phyloP scores from a whole-genome alignment of 2,888 invertebrate genomes.

The Allacma fusca region DNA sequence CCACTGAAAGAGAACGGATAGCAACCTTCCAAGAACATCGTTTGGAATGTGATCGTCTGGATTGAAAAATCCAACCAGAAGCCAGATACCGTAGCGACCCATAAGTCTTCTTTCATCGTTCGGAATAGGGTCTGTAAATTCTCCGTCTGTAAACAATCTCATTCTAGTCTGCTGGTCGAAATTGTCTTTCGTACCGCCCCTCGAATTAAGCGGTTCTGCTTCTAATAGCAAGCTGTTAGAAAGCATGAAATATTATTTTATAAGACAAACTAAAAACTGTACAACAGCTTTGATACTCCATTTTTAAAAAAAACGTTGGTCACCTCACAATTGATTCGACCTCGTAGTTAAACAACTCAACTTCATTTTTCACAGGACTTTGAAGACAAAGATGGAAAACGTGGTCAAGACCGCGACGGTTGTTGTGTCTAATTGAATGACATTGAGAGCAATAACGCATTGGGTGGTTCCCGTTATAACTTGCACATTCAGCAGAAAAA shows the following conservation, averaged over 20 bases:
- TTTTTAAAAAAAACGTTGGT: not conserved
- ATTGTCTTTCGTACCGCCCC: slow-evolving; percentile 57
- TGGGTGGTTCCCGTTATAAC: slow-evolving; percentile 94
- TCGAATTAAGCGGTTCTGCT: slow-evolving; percentile 79
- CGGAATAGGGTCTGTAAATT: slow-evolving; percentile 72
- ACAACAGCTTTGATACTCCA: too few species aligned
- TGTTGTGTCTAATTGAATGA: slow-evolving; percentile 87
- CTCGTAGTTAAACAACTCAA: slow-evolving; percentile 90
- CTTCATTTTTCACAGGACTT: slow-evolving; percentile 87
- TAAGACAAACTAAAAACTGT: too few species aligned
- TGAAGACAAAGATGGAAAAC: slow-evolving; percentile 87
- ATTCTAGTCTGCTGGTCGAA: slow-evolving; percentile 58
- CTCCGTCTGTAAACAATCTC: slow-evolving; percentile 60
- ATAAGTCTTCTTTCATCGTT: slow-evolving; percentile 88
- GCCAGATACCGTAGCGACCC: slow-evolving; percentile 96
- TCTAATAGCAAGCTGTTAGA: slow-evolving; percentile 78
- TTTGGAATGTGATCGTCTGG: slow-evolving; percentile 60
- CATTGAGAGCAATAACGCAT: slow-evolving; percentile 92
- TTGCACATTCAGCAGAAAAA: slow-evolving; percentile 94
- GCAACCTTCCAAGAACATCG: slow-evolving; percentile 79
- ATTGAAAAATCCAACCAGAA: slow-evolving; percentile 78
- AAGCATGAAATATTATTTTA: not conserved
- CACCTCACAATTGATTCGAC: slow-evolving; percentile 93
- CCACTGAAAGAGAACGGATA: slow-evolving; percentile 99
- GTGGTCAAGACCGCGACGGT: slow-evolving; percentile 86